These are phyloP conservation scores for Euphydryas editha DNA, from an alignment of 2,888 invertebrate genomes.

Conservation along the genomic window DNA sequence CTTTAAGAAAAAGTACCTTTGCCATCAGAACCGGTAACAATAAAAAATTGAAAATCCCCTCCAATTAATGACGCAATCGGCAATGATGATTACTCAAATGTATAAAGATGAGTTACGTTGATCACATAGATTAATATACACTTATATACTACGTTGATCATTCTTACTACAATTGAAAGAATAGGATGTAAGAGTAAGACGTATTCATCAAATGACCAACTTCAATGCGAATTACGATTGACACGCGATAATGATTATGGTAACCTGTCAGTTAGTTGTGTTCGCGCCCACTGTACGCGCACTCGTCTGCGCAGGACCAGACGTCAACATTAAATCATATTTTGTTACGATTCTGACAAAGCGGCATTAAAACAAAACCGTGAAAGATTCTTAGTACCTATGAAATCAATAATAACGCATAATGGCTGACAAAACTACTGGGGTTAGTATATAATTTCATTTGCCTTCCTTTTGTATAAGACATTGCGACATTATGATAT, in stretches of 20 bases:
- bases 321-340: slow-evolving; percentile 42
- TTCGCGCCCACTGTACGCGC: slow-evolving; percentile 57
- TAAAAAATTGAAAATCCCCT: background rate
- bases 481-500: background rate
- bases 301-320: slow-evolving; percentile 54
- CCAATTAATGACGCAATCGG: background rate
- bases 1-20: background rate
- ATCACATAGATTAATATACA: no score
- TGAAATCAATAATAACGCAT: slow-evolving; percentile 33
- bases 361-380: slow-evolving; percentile 13
- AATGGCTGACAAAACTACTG: slow-evolving; percentile 55
- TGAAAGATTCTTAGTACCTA: slow-evolving; percentile 12
- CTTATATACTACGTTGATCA: no score
- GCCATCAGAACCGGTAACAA: background rate
- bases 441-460: slow-evolving; percentile 53
- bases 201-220: slow-evolving; percentile 22
- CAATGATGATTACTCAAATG: background rate
- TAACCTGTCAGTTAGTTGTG: slow-evolving; percentile 50
- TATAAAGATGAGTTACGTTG: background rate
- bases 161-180: slow-evolving; percentile 9
- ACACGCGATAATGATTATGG: slow-evolving; percentile 33
- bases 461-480: slow-evolving; percentile 21
- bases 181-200: slow-evolving; percentile 8
- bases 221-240: slow-evolving; percentile 25
- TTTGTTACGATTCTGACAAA: slow-evolving; percentile 34